These are phyloP conservation scores for Aphidius gifuensis DNA, from an alignment of 1,140 invertebrate genomes.

Conservation along the genomic window DNA sequence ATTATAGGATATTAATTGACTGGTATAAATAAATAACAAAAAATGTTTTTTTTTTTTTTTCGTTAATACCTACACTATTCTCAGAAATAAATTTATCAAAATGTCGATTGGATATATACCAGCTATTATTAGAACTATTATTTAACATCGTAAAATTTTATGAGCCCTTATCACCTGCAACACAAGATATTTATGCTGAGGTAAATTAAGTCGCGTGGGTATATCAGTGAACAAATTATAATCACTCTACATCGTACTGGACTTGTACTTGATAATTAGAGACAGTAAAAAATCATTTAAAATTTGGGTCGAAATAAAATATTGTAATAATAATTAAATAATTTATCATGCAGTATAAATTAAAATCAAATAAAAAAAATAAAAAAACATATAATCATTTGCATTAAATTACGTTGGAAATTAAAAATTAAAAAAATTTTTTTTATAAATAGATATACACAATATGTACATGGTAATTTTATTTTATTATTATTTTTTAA, in stretches of 20 bases:
- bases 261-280: too few relatives aligned
- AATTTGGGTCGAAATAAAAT: too few relatives aligned
- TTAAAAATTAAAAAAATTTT: too few relatives aligned
- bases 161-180: constrained; percentile 22
- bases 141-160: constrained; percentile 22
- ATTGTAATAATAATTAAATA: constrained; percentile 31
- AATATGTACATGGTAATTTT: too few relatives aligned
- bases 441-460: too few relatives aligned
- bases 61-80: not conserved
- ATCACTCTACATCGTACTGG: not conserved
- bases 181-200: constrained; percentile 13
- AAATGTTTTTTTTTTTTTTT: not conserved
- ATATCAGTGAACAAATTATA: constrained; percentile 10
- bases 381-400: too few relatives aligned
- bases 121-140: constrained; percentile 21
- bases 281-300: too few relatives aligned
- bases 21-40: not conserved
- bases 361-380: too few relatives aligned
- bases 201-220: constrained; percentile 8
- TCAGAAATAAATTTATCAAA: constrained; percentile 9
- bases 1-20: constrained; percentile 21
- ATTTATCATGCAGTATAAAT: too few relatives aligned
- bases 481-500: too few relatives aligned
- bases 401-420: too few relatives aligned
- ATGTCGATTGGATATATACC: constrained; percentile 15